phyloP scores from a whole-genome alignment of 2,888 invertebrate species.

The Boloria selene region DNA sequence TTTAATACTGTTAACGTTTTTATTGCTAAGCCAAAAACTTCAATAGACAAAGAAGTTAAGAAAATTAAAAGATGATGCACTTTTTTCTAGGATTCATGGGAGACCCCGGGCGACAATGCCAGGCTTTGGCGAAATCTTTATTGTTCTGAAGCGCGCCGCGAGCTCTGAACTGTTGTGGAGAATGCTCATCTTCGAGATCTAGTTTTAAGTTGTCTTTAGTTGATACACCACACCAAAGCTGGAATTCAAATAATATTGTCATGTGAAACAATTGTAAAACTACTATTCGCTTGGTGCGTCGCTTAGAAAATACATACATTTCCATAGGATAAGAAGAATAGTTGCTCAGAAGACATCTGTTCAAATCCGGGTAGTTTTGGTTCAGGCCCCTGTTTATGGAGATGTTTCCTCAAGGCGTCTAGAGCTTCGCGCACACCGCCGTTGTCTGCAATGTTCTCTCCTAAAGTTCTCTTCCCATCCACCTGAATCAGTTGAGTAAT shows the following conservation, averaged over 20 bases:
- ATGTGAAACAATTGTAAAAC: neutral
- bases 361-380: constrained; percentile 88
- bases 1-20: neutral
- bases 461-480: constrained; percentile 88
- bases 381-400: constrained; percentile 81
- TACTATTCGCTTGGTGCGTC: too few species aligned
- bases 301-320: constrained; percentile 82
- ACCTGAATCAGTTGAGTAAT: constrained; percentile 73
- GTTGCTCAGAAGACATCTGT: constrained; percentile 85
- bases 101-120: constrained; percentile 76
- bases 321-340: constrained; percentile 91
- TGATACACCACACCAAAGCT: constrained; percentile 93
- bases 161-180: constrained; percentile 87
- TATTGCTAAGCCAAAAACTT: neutral
- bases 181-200: constrained; percentile 88
- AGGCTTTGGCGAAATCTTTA: constrained; percentile 86
- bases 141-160: constrained; percentile 87
- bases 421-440: constrained; percentile 90
- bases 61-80: constrained; percentile 40
- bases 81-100: constrained; percentile 78
- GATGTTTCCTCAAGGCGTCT: constrained; percentile 85
- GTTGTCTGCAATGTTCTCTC: constrained; percentile 93
- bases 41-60: neutral
- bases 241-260: constrained; percentile 35
- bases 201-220: constrained; percentile 84